phyloP scores from a whole-genome alignment of 35 echinoderm and acorn worm genomes.

The Diadema setosum region DNA sequence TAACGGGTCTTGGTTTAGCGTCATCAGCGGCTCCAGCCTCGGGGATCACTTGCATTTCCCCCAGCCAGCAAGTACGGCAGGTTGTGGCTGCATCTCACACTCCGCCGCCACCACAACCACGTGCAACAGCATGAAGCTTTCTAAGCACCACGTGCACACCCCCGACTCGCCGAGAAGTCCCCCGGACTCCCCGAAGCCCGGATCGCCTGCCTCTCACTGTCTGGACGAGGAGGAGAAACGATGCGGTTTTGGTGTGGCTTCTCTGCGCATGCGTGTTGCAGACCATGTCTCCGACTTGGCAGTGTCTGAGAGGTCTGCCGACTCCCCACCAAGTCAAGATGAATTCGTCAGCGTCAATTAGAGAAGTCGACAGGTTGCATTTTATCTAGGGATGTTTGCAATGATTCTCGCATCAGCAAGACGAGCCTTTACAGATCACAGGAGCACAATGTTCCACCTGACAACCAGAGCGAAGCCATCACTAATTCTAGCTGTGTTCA shows the following conservation, averaged over 20 bases:
- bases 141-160: background rate
- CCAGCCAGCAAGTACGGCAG: background rate
- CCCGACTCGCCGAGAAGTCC: background rate
- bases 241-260: background rate
- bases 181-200: background rate
- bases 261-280: background rate
- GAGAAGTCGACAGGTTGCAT: too few species aligned
- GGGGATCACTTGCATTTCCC: background rate
- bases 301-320: background rate
- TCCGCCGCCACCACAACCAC: background rate
- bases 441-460: too few species aligned
- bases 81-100: background rate
- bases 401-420: too few species aligned
- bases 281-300: background rate
- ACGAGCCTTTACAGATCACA: too few species aligned
- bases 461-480: too few species aligned
- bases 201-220: background rate
- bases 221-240: background rate
- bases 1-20: background rate
- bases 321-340: background rate
- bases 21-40: background rate
- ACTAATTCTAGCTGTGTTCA: too few species aligned
- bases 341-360: constrained; percentile 2
- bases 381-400: too few species aligned
- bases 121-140: background rate